phyloP scores from a whole-genome alignment of 1,140 invertebrate species.

The Calephelis nemesis region DNA sequence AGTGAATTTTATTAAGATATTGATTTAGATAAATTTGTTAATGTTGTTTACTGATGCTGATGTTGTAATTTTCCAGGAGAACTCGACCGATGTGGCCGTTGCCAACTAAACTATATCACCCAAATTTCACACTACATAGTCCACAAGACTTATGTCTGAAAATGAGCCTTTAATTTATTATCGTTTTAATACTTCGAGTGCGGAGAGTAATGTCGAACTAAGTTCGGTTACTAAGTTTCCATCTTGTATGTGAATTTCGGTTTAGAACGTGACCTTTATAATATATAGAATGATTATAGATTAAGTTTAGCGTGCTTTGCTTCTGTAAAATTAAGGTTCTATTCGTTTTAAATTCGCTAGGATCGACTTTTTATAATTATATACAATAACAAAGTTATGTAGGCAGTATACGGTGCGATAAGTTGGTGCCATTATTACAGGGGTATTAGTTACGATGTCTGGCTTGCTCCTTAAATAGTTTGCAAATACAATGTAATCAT shows the following conservation, averaged over 20 bases:
- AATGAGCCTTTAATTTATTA: conserved; percentile 74
- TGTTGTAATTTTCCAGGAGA: conserved; percentile 47
- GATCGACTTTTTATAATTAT: conserved; percentile 71
- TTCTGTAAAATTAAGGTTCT: conserved; percentile 76
- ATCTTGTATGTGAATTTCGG: conserved; percentile 60
- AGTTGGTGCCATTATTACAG: conserved; percentile 79
- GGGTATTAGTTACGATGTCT: conserved; percentile 67
- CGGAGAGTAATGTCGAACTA: conserved; percentile 60
- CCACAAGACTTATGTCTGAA: conserved; percentile 48
- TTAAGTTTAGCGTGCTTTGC: conserved; percentile 78
- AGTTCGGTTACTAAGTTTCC: conserved; percentile 58
- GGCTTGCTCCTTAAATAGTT: conserved; percentile 34
- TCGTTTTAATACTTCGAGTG: conserved; percentile 46
- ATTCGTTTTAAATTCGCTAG: conserved; percentile 73
- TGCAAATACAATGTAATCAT: conserved; percentile 20
- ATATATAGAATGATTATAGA: conserved; percentile 68
- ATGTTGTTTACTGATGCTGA: no score
- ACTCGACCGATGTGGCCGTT: conserved; percentile 55
- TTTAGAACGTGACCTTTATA: conserved; percentile 61
- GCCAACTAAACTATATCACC: conserved; percentile 46
- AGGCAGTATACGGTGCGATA: conserved; percentile 78
- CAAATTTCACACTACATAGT: conserved; percentile 33
- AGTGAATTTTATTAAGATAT: no score
- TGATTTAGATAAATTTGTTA: no score
- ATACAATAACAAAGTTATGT: conserved; percentile 77